A percentile compares a stretch with the other conserved stretches of the same genome.
These are phyloP conservation scores for Oxytorus armatus DNA, from an alignment of 2,888 invertebrate genomes.

Conservation along the genomic window DNA sequence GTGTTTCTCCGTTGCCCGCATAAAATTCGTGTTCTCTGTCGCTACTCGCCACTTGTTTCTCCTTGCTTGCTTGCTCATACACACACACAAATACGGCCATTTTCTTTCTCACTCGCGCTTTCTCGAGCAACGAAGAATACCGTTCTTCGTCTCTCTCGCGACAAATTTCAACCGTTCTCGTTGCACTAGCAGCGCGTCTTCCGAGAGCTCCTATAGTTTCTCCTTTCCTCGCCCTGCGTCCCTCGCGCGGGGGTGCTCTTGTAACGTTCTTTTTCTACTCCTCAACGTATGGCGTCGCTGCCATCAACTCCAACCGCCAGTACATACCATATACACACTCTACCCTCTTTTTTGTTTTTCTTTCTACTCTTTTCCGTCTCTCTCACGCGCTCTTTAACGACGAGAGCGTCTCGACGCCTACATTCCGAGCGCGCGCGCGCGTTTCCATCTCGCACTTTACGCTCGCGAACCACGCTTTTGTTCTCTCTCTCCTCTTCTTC, in stretches of 20 bases:
- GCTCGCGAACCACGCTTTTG: constrained; percentile 72
- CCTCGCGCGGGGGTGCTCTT: constrained; percentile 77
- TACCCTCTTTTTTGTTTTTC: constrained; percentile 80
- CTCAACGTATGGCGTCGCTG: constrained; percentile 65
- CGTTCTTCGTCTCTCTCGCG: constrained; percentile 70
- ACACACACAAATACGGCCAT: constrained; percentile 59
- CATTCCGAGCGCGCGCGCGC: constrained; percentile 59
- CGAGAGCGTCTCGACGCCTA: constrained; percentile 58
- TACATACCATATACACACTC: constrained; percentile 81
- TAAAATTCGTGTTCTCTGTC: constrained; percentile 30
- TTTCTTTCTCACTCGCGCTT: constrained; percentile 44
- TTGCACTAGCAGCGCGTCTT: constrained; percentile 61
- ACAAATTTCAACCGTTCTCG: constrained; percentile 61
- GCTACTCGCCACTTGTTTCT: constrained; percentile 39
- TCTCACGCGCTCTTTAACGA: constrained; percentile 1
- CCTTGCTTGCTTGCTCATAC: constrained; percentile 68
- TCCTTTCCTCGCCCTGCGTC: constrained; percentile 21
- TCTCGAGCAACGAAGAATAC: background rate
- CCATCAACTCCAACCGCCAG: constrained; percentile 74
- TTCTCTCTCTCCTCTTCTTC: constrained; percentile 62
- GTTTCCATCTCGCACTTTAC: constrained; percentile 69
- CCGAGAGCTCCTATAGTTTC: constrained; percentile 55
- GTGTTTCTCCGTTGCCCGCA: constrained; percentile 17
- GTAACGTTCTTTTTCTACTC: constrained; percentile 76
- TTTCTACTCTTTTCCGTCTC: constrained; percentile 63